Conservation (phyloP, 2,113 vertebrate species). For the Rhizomys pruinosus region DNA sequence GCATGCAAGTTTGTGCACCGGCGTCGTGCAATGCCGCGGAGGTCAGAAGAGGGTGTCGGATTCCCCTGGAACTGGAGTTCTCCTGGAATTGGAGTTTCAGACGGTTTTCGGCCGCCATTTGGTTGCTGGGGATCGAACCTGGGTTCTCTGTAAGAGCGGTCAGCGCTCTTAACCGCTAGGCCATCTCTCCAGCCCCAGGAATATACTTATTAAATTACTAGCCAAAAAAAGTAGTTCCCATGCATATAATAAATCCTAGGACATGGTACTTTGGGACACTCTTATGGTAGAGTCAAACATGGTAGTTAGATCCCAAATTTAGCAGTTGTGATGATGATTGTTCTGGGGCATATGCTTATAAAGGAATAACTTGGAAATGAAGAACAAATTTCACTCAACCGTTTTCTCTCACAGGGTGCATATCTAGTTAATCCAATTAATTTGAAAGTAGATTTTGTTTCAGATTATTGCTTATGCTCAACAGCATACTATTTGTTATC, state of each 20-base stretch:
- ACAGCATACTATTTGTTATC: slow-evolving; percentile 40
- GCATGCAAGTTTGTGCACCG: too few species aligned
- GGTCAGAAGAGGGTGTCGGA: too few species aligned
- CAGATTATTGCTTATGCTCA: slow-evolving; percentile 33
- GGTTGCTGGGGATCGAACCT: too few species aligned
- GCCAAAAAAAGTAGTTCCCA: not conserved
- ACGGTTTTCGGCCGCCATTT: too few species aligned
- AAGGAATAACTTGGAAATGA: not conserved
- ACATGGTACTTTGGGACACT: not conserved
- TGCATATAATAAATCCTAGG: slow-evolving; percentile 1
- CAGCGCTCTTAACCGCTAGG: too few species aligned
- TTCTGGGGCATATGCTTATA: not conserved
- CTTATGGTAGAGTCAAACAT: not conserved
- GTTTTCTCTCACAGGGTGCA: not conserved
- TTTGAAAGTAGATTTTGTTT: slow-evolving; percentile 31
- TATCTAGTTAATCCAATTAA: not conserved
- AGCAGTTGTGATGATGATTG: not conserved
- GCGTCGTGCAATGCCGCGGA: too few species aligned
- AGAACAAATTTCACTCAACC: not conserved
- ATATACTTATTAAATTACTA: slow-evolving; percentile 38
- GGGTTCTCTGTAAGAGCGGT: too few species aligned
- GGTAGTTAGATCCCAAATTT: not conserved
- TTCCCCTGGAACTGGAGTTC: too few species aligned
- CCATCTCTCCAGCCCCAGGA: too few species aligned
- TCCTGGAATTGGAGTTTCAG: too few species aligned